Conservation (phyloP, 2,888 invertebrate species). For the Drosophila engyochracea region DNA sequence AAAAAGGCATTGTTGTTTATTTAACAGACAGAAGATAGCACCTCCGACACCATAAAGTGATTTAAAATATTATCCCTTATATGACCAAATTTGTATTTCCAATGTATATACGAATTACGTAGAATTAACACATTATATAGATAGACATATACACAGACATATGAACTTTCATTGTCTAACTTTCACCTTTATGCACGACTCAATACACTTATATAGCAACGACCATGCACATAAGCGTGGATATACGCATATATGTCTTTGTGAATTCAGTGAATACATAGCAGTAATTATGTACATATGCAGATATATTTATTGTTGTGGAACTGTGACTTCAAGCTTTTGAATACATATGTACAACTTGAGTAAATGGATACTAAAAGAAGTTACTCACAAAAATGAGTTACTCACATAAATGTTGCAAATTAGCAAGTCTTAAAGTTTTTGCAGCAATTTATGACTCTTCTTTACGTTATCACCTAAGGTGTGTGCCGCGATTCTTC, state of each 20-base stretch:
- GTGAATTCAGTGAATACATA: neutral
- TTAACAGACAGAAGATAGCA: neutral
- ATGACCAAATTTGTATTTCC: neutral
- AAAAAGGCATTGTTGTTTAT: neutral
- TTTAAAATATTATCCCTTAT: neutral
- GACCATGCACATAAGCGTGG: neutral
- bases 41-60: neutral
- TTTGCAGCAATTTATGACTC: neutral
- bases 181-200: constrained; percentile 22
- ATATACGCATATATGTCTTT: constrained; percentile 1
- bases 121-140: constrained; percentile 10
- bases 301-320: constrained; percentile 1
- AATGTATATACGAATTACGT: neutral
- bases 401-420: constrained; percentile 20
- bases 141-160: neutral
- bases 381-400: constrained; percentile 4
- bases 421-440: neutral
- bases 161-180: constrained; percentile 24
- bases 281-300: neutral
- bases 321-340: neutral
- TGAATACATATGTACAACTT: neutral
- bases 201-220: constrained; percentile 10
- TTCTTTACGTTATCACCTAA: neutral
- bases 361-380: neutral
- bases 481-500: neutral